phyloP scores from a whole-genome alignment of 37 sponge, comb jelly and placozoan species.

The Corticium candelabrum region DNA sequence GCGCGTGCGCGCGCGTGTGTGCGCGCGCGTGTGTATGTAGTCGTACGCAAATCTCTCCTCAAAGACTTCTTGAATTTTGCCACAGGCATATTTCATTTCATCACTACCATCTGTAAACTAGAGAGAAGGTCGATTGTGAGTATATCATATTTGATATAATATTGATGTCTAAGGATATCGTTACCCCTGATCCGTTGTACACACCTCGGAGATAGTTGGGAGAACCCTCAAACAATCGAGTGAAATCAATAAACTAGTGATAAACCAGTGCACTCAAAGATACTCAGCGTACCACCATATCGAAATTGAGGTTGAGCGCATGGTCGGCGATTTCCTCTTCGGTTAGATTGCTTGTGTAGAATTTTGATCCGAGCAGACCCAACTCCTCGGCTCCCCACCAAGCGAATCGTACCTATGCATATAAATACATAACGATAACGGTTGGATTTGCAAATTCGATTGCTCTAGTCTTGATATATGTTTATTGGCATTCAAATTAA shows the following conservation, averaged over 20 bases:
- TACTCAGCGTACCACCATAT: constrained; percentile 39
- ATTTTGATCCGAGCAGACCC: constrained; percentile 55
- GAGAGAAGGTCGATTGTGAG: background rate
- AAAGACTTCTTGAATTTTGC: constrained; percentile 50
- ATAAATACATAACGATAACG: background rate
- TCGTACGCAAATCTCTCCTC: constrained; percentile 46
- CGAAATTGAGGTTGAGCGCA: constrained; percentile 66
- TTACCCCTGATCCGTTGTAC: constrained; percentile 68
- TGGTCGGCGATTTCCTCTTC: constrained; percentile 15
- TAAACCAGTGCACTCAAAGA: no score
- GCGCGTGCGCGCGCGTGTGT: background rate
- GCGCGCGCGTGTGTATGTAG: background rate
- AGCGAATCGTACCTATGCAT: constrained; percentile 52
- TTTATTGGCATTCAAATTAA: no score
- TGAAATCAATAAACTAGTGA: no score
- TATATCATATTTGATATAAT: no score
- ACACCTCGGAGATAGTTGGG: constrained; percentile 67
- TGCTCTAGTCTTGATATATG: no score
- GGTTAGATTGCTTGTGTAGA: constrained; percentile 38
- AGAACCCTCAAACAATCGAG: constrained; percentile 44
- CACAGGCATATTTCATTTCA: constrained; percentile 18
- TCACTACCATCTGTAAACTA: constrained; percentile 18
- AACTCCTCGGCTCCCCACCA: constrained; percentile 83
- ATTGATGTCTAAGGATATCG: no score
- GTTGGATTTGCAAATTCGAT: no score